Base-by-base conservation (phyloP, 1,140 invertebrate genomes). In the Reticulitermes speratus region DNA sequence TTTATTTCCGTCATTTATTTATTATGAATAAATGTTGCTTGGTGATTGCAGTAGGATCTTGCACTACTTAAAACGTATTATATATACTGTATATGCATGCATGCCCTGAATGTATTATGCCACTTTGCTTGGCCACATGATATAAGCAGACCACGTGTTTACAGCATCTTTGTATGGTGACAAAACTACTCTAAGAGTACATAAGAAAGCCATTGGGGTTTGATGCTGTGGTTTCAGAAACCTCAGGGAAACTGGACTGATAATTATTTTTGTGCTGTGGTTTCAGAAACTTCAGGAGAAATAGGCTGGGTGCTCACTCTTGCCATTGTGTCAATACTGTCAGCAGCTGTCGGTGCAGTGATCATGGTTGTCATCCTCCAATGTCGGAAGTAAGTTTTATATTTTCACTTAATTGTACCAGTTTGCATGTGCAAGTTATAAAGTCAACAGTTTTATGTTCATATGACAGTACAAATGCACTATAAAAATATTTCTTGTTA, bases 331-430 rank as follows among this genome's bases (percentile, higher is more conserved):
- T 93, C 92, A 25, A 88, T 93, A 86, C 89, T 93, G 86, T 93
- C 92, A 84, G 92, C 92, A 55, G 90, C 91, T 52, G 91, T 92
- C 86, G 92, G 92, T n/a, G 92, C 92, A 69, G 91, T 92, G 75
- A 89, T 93, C 85, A 93, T 93, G 92, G 91, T 93, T 87, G 91
- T 92, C 85, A 89, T 93, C 84, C 90, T 92, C 84, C 91, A 93
- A 87, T 93, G 92, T 88, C 88, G 92, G 88, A 92, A 91, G 92
- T 93, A 88, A 88, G 91, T 90, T 88, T 38, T 23, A 21, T 84
- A 32, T 30, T 84, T 84, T 5, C 32, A 83, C 44, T 25, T 82
- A 82, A 82, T 14, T 82, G 81, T 82, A 19, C 81, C 11, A 44
- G 16, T 82, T 32, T 82, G 9, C 9, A 82, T 32, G 38, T 82